Evolutionary conservation across 2,797 vertebrate genomes (phyloP).

Genomic region (Gymnoscopelus braueri): DNA sequence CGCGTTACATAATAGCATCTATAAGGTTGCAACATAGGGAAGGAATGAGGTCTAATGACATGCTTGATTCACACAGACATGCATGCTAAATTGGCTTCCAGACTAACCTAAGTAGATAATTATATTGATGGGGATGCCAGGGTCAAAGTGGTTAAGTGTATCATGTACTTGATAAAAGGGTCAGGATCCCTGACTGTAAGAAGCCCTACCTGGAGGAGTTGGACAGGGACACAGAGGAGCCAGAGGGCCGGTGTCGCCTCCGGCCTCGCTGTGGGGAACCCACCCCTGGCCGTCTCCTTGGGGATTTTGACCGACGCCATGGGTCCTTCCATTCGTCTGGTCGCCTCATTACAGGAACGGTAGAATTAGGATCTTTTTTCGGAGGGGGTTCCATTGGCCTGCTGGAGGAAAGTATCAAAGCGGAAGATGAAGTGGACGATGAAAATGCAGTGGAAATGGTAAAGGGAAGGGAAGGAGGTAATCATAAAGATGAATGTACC

Average conservation of each 20-base stretch:
- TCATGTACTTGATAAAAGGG: too few species aligned
- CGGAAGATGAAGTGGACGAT: background rate
- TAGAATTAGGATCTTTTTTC: constrained; percentile 75
- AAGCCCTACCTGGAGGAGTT: constrained; percentile 90
- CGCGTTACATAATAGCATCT: too few species aligned
- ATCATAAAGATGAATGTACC: too few species aligned
- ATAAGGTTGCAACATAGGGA: too few species aligned
- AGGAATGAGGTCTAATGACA: too few species aligned
- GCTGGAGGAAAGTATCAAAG: constrained; percentile 62
- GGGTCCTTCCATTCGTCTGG: constrained; percentile 99
- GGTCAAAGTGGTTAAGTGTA: too few species aligned
- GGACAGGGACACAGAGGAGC: constrained; percentile 91
- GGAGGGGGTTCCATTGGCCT: constrained; percentile 87
- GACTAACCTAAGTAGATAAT: too few species aligned
- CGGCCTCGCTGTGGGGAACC: constrained; percentile 90
- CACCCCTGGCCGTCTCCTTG: constrained; percentile 87
- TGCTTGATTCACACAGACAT: too few species aligned
- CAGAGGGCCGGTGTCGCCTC: constrained; percentile 89
- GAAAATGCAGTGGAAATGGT: background rate
- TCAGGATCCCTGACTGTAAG: background rate
- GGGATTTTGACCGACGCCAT: constrained; percentile 97
- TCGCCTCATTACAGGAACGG: constrained; percentile 83
- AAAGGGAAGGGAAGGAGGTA: background rate
- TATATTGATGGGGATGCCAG: too few species aligned
- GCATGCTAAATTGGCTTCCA: too few species aligned